These are phyloP conservation scores for Tachysurus vachellii DNA, from an alignment of 2,113 vertebrate species.

Conservation along the genomic window DNA sequence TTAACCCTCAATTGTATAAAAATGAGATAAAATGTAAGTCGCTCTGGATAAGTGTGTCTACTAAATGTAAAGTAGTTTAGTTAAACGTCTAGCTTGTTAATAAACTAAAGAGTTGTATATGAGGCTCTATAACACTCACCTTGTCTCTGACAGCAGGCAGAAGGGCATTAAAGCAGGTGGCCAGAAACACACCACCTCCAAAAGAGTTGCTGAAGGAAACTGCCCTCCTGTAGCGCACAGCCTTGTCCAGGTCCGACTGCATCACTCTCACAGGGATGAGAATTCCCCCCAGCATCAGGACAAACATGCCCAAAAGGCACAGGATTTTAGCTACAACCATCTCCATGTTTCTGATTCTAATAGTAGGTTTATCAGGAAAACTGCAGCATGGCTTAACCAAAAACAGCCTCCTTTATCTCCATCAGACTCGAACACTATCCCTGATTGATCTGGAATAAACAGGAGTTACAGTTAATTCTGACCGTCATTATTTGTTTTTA, in stretches of 20 bases:
- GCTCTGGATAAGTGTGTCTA: too few relatives aligned
- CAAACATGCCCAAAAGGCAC: constrained; percentile 80
- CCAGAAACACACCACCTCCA: constrained; percentile 88
- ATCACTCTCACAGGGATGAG: constrained; percentile 84
- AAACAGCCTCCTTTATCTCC: not conserved
- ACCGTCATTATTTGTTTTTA: not conserved
- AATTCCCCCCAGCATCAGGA: constrained; percentile 82
- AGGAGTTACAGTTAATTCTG: not conserved
- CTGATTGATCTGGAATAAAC: not conserved
- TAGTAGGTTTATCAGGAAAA: not conserved
- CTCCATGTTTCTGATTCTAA: constrained; percentile 67
- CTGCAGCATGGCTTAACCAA: not conserved
- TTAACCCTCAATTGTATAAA: too few relatives aligned
- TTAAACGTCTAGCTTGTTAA: not conserved
- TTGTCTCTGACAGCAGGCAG: constrained; percentile 85
- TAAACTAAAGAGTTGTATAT: not conserved
- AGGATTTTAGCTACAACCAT: constrained; percentile 81
- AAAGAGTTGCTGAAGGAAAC: constrained; percentile 85
- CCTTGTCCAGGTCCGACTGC: constrained; percentile 77
- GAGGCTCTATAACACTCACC: constrained; percentile 65
- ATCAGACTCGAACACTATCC: not conserved
- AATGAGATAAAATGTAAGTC: too few relatives aligned
- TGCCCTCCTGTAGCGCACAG: constrained; percentile 70
- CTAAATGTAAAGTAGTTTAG: too few relatives aligned
- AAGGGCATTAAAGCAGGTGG: constrained; percentile 90